Evolutionary conservation across 64 coral and sea anemone genomes (phyloP), one percentile per base, ranked within the genome.

Genomic region (Montipora capricornis): DNA sequence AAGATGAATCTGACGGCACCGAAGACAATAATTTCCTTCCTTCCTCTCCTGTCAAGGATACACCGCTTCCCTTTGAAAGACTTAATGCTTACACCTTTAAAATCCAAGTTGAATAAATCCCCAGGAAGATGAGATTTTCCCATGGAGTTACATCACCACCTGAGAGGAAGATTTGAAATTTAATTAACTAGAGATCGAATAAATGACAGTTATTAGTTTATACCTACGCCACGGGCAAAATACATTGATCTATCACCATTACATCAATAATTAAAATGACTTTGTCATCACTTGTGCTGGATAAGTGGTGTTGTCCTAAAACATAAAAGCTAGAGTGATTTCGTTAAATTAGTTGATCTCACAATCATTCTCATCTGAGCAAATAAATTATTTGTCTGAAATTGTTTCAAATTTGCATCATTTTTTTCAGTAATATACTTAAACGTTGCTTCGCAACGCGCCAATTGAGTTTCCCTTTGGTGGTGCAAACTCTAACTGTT

Each of bases 131-230:
- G 37, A 84, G 13, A 19, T 58, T 49, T 9, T 20, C 44, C 6
- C 62, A 46, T 16, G 62, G 50, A 71, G 13, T 50, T 16, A 12
- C 66, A 67, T 24, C 58, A 50, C 67, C 46, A 14, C 46, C 9
- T 6, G 45, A 86, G 64, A 50, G 46, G 16, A 14, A 24, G 47
- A 66, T 51, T 70, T 86, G 67, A 71, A 86, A 16, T 86, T 86
- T 86, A 86, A 86, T 86, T 71, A 51, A 73, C 62, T 73, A 15
- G 48, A 86, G 66, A 49, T 86, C 17, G 2, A 86, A 86, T 86
- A 71, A 86, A 15, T 12, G 82, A 70, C 7, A 26, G 22, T 68
- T 84, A 84, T 68, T 86, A 71, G 62, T 73, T 86, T 26, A 11
- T 69, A 86, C 45, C 12, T 73, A 50, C 82, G 66, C 67, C 82